A percentile compares a stretch with the other conserved stretches of the same genome.
Conservation (phyloP, 2,888 invertebrate species). For the Exocentrus adspersus region DNA sequence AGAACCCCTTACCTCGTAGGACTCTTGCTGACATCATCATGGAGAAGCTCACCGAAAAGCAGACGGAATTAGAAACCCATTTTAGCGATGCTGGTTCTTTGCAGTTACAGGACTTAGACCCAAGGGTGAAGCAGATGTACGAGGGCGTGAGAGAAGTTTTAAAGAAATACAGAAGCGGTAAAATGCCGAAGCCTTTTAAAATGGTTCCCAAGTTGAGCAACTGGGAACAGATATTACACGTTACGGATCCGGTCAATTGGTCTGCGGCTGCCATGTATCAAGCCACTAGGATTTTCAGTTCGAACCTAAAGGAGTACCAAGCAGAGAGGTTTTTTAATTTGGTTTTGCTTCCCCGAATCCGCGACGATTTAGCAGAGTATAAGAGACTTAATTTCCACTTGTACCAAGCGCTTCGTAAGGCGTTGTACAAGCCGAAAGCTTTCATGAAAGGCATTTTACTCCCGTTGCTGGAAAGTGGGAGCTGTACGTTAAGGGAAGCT, state of each 20-base stretch:
- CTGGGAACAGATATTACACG: slow-evolving; percentile 91
- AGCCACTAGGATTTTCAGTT: slow-evolving; percentile 95
- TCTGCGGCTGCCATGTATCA: slow-evolving; percentile 98
- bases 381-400: slow-evolving; percentile 96
- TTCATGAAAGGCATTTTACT: slow-evolving; percentile 93
- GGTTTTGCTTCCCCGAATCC: slow-evolving; percentile 89
- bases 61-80: slow-evolving; percentile 87
- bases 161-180: slow-evolving; percentile 91
- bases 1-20: slow-evolving; percentile 68
- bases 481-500: slow-evolving; percentile 95
- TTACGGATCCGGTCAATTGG: slow-evolving; percentile 95
- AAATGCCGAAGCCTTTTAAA: slow-evolving; percentile 98
- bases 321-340: slow-evolving; percentile 95
- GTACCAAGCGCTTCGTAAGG: slow-evolving; percentile 91
- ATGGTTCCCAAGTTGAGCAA: slow-evolving; percentile 90
- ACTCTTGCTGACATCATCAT: slow-evolving; percentile 91
- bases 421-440: slow-evolving; percentile 95
- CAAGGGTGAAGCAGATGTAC: slow-evolving; percentile 86
- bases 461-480: slow-evolving; percentile 85
- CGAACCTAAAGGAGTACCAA: slow-evolving; percentile 95
- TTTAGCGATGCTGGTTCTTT: slow-evolving; percentile 82
- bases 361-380: slow-evolving; percentile 96
- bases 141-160: slow-evolving; percentile 90
- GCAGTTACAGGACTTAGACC: slow-evolving; percentile 85
- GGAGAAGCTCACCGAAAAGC: slow-evolving; percentile 93